Base-by-base conservation (phyloP, 2,888 invertebrate species). In the Trisateles emortualis region DNA sequence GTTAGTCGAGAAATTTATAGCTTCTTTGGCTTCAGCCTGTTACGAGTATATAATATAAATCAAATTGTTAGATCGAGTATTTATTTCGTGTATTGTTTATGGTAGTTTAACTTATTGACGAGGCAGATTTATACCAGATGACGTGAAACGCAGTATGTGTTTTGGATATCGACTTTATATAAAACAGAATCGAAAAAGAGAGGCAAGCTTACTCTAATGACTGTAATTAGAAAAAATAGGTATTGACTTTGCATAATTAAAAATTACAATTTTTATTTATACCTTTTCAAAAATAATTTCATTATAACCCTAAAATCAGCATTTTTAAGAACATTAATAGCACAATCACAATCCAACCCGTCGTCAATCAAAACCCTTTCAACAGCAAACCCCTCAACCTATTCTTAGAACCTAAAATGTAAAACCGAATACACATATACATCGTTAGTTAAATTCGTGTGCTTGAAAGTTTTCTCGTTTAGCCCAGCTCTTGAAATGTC, bases 401-500 rank as follows among this genome's bases (percentile, higher is more conserved):
- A 41, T 52, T 52, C 33, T 48, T 8, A 43, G 30, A 51, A 8
- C 10, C 16, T 10, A 24, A 32, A 52, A 46, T 24, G 19, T n/a
- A 40, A 10, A n/a, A 17, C 13, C 8, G 40, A 29, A 35, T 24
- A 40, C 13, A 45, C 54, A 49, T 62, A 56, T 52, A 49, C 44
- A 51, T 48, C 26, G 30, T 48, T 54, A 58, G 64, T 67, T 56
- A 68, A 42, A 61, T 61, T 52, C 54, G 26, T 57, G 44, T 4
- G 52, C 62, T 59, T 16, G 9, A 68, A 68, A 69, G 35, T 64
- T 64, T 54, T 47, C 65, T 52, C 45, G 55, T 58, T 59, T 48
- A 35, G 39, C 32, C 35, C 26, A n/a, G 38, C 43, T 48, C 50
- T 64, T 49, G 40, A 54, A 59, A 52, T 48, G 40, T 55, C 59